Conservation (phyloP, 2,113 vertebrate species). For the Sinocyclocheilus grahami region DNA sequence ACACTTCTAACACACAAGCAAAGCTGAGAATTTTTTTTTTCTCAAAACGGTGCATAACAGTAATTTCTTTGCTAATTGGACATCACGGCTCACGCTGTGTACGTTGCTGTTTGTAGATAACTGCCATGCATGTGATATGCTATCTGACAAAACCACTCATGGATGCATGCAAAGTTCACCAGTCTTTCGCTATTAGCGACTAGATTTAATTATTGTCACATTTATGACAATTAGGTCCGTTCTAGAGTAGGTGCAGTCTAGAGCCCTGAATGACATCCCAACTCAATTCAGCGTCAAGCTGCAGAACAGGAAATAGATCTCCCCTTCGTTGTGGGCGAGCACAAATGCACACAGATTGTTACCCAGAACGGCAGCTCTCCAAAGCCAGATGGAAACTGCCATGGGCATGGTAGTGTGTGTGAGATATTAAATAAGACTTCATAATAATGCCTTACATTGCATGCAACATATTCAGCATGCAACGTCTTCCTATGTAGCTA, state of each 20-base stretch:
- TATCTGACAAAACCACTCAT: neutral
- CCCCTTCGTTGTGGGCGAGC: constrained; percentile 6
- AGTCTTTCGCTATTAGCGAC: neutral
- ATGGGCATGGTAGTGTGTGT: neutral
- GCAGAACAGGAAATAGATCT: constrained; percentile 37
- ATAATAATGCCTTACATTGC: constrained; percentile 13
- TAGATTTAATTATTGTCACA: neutral
- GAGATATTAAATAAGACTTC: neutral
- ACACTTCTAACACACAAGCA: no score
- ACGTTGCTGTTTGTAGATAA: neutral
- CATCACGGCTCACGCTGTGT: neutral
- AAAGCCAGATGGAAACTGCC: constrained; percentile 33
- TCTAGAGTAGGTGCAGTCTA: neutral
- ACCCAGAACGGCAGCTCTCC: constrained; percentile 33
- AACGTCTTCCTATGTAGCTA: neutral
- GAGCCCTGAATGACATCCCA: neutral
- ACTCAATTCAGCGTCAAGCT: constrained; percentile 24
- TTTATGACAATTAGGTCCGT: neutral
- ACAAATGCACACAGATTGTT: constrained; percentile 21
- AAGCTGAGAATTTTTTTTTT: no score
- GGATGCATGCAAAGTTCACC: neutral
- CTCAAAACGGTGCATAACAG: no score
- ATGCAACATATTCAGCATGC: neutral
- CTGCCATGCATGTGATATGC: neutral
- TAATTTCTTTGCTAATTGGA: neutral